phyloP scores from a whole-genome alignment of 2,797 vertebrate genomes.

The Fistularia commersonii region DNA sequence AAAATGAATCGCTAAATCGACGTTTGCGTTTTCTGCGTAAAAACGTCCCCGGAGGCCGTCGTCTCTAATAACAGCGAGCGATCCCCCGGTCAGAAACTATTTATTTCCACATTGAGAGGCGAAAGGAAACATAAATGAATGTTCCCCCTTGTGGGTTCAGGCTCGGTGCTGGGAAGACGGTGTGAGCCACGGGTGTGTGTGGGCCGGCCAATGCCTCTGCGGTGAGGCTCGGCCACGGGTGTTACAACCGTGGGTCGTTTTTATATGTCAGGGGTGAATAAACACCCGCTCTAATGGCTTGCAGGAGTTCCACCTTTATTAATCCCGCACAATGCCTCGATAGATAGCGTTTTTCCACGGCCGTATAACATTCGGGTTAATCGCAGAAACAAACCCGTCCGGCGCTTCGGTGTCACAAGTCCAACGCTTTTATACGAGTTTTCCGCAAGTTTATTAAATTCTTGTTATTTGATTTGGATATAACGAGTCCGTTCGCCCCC shows the following conservation, averaged over 20 bases:
- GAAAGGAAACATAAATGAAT: slow-evolving; percentile 59
- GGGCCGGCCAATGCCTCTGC: slow-evolving; percentile 48
- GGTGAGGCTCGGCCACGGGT: slow-evolving; percentile 52
- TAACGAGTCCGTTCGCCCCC: too few relatives aligned
- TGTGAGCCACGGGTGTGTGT: slow-evolving; percentile 50
- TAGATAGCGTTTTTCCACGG: slow-evolving; percentile 26
- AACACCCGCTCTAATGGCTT: slow-evolving; percentile 57
- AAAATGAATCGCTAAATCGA: slow-evolving; percentile 11
- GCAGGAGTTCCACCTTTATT: slow-evolving; percentile 45
- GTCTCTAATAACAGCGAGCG: slow-evolving; percentile 44
- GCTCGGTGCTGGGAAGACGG: slow-evolving; percentile 66
- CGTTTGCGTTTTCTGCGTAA: slow-evolving; percentile 24
- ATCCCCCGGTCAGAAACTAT: slow-evolving; percentile 58
- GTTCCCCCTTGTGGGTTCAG: slow-evolving; percentile 50
- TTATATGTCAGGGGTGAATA: slow-evolving; percentile 52
- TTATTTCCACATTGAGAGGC: slow-evolving; percentile 60
- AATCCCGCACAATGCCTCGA: slow-evolving; percentile 11
- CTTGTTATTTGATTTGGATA: too few relatives aligned
- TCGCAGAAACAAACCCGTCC: too few relatives aligned
- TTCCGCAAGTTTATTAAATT: too few relatives aligned
- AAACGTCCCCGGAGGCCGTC: slow-evolving; percentile 37
- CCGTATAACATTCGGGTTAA: neutral
- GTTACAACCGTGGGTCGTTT: slow-evolving; percentile 42
- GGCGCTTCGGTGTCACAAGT: too few relatives aligned
- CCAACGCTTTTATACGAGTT: too few relatives aligned